Base-by-base conservation (phyloP, 2,113 vertebrate genomes). In the Leptodactylus fuscus region DNA sequence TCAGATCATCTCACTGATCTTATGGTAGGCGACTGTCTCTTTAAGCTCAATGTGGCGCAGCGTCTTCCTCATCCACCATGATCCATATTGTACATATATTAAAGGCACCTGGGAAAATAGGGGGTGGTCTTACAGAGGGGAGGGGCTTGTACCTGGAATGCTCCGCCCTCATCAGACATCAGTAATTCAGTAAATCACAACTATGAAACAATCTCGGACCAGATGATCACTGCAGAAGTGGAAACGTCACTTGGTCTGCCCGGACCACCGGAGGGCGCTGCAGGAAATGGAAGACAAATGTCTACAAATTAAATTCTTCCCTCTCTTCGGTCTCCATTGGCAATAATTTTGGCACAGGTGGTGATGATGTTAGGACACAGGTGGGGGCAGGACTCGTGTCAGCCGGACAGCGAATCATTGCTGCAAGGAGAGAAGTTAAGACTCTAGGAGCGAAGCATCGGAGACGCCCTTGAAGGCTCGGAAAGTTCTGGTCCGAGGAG, bases 401-500 rank as follows among this genome's bases (percentile, higher is more conserved):
- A n/a, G 18, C 75, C 75, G 9, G 53, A 32, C 16, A 5, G 27
- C 20, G 18, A 16, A 44, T 18, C 51, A 15, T 6, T 29, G 70
- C 53, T 75, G 34, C 38, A 48, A 29, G 71, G 70, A 41, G 22
- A n/a, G 36, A 12, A 44, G 48, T 90, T 89, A 89, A 89, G 88
- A 86, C 90, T 89, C 88, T 91, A 87, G 88, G 62, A 27, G 49
- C 8, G 94, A 92, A 89, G 71, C 88, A 89, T 74, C 51, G 11
- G 51, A 41, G 69, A 44, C 48, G 29, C 46, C 32, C 46, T 12
- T 4, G 29, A 46, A 93, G 92, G 91, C 89, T 89, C 89, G 88
- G 88, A 87, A 93, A 87, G 88, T 86, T 94, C 89, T 29, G 60
- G 87, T 88, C 91, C 91, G 90, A 89, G n/a, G 65, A 16, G 27